Evolutionary conservation across 2,888 invertebrate species (phyloP), one percentile per base, ranked within the genome.

Genomic region (Caenorhabditis sp.): DNA sequence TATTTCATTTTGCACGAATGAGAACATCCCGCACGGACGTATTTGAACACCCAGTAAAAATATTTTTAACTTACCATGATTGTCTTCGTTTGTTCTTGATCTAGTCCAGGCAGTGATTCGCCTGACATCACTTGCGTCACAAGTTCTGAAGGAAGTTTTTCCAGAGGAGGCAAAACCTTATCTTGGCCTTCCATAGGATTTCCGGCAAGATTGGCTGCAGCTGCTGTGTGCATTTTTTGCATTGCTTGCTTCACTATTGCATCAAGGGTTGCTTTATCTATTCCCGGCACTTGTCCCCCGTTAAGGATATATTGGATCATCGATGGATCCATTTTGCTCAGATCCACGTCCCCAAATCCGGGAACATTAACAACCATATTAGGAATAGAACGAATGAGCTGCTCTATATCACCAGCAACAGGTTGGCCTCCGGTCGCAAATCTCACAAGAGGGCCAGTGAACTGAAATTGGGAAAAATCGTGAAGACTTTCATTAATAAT

Each of bases 281-380:
- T 81, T 20, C 85, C 84, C 6, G 89, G 89, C 32, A 89, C 82
- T 37, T 82, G 80, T 6, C 88, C 88, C 13, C 89, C 89, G 5
- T 81, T 80, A 46, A 89, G 72, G 15, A 89, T 85, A 61, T 88
- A 84, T 24, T 82, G 81, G 24, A 89, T 77, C 39, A 89, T 62
- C 11, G 75, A 52, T 0, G 88, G 88, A 41, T 84, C 82, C 37
- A 89, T 75, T 83, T 88, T 84, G 72, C 81, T 82, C 48, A 88
- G 41, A 70, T 88, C 87, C 43, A 88, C 77, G 52, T 84, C 79
- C 24, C 88, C 88, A 22, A 85, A 78, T 9, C 88, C 88, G 9
- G 88, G 88, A 30, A 88, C 81, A 46, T 86, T 86, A 37, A 88
- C 87, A 22, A 87, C 66, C 78, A 88, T 80, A 32, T 81, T 85